Percentiles rank a stretch among this genome's conserved stretches.
phyloP scores from a whole-genome alignment of 2,113 vertebrate genomes.

The Albula glossodonta region DNA sequence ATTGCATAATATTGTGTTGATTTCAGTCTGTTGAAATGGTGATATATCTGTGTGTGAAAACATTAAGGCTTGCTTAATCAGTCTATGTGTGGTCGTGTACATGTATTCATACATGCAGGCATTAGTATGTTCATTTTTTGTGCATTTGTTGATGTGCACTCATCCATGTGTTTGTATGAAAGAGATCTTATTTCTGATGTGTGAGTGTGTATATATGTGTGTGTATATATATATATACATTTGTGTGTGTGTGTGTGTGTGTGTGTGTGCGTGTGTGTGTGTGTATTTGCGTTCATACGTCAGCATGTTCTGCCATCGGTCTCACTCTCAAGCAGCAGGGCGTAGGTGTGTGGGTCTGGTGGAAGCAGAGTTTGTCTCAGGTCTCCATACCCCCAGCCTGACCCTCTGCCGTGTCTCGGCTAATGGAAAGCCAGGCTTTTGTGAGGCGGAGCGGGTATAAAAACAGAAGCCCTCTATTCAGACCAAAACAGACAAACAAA shows the following conservation, averaged over 20 bases:
- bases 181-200: neutral
- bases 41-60: no score
- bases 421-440: conserved; percentile 58
- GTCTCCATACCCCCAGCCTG: neutral
- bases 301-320: no score
- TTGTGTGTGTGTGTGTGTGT: conserved; percentile 27
- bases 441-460: conserved; percentile 59
- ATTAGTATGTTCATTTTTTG: neutral
- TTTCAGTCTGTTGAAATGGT: no score
- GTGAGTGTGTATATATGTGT: conserved; percentile 9
- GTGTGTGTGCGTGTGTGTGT: neutral
- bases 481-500: conserved; percentile 68
- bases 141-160: conserved; percentile 50
- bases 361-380: neutral
- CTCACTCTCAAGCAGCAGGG: neutral
- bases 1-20: no score
- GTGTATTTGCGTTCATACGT: neutral
- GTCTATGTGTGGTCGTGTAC: no score
- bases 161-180: conserved; percentile 25
- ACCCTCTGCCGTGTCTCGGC: conserved; percentile 36
- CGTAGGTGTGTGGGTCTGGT: conserved; percentile 34
- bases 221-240: neutral
- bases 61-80: no score
- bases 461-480: conserved; percentile 70
- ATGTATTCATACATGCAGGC: no score